A percentile compares a stretch with the other conserved stretches of the same genome.
Conservation (phyloP, 2,888 invertebrate species). For the Brenthis daphne region DNA sequence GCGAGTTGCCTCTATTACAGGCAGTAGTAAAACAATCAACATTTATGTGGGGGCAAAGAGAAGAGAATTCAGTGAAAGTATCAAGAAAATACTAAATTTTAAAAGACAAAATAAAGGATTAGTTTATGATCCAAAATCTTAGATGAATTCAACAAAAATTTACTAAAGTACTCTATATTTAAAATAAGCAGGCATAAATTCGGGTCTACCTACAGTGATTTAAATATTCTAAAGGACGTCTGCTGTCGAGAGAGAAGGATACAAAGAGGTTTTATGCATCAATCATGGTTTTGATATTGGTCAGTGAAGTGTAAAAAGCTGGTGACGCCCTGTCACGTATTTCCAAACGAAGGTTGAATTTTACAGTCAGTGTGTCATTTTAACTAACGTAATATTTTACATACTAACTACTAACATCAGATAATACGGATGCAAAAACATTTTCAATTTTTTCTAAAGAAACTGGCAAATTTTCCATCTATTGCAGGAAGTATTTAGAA, state of each 20-base stretch:
- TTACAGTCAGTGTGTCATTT: conserved; percentile 19
- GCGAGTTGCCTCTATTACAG: conserved; percentile 29
- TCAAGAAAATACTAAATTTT: neutral
- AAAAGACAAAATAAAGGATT: conserved; percentile 40
- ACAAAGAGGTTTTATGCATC: conserved; percentile 42
- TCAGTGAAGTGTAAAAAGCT: conserved; percentile 43
- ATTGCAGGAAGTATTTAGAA: too few relatives aligned
- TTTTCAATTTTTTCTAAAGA: neutral
- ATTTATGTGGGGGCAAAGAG: conserved; percentile 34
- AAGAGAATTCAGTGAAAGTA: conserved; percentile 24
- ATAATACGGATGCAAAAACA: neutral
- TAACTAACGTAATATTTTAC: conserved; percentile 15
- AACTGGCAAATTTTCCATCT: too few relatives aligned
- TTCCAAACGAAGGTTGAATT: conserved; percentile 46
- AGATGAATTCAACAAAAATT: too few relatives aligned
- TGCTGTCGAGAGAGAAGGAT: neutral
- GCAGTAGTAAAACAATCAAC: conserved; percentile 39
- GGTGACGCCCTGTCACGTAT: conserved; percentile 43
- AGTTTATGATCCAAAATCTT: too few relatives aligned
- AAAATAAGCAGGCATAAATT: neutral
- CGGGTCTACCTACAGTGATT: neutral
- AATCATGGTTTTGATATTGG: conserved; percentile 48
- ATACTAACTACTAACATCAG: conserved; percentile 31
- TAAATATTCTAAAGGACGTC: conserved; percentile 6
- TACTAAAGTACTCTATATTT: neutral